Evolutionary conservation across 92 coral and sea anemone genomes (phyloP).

Genomic region (Epizoanthus stellaris): DNA sequence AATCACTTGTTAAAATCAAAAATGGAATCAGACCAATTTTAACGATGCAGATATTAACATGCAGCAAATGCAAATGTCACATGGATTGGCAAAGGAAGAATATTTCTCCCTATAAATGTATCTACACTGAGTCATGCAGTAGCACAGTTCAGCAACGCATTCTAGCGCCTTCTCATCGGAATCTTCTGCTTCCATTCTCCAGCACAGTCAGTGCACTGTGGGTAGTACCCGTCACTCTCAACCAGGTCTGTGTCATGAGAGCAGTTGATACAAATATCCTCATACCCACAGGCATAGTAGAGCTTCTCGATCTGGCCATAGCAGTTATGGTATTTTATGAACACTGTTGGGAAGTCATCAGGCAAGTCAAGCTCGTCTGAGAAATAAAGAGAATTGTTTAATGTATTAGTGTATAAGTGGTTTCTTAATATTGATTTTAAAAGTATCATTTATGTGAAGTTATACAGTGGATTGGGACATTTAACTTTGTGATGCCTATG

Average conservation of each 20-base stretch:
- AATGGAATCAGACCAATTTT: neutral
- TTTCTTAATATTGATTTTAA: neutral
- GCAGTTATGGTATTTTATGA: slow-evolving; percentile 2
- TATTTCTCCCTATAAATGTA: neutral
- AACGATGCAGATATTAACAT: neutral
- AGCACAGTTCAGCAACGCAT: too few relatives aligned
- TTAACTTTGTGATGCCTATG: slow-evolving; percentile 2
- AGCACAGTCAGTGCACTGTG: slow-evolving; percentile 32
- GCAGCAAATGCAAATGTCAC: slow-evolving; percentile 15
- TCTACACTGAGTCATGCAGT: too few relatives aligned
- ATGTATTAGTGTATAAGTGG: neutral
- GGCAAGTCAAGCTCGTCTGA: slow-evolving; percentile 29
- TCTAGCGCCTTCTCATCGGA: slow-evolving; percentile 23
- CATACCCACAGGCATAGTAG: slow-evolving; percentile 22
- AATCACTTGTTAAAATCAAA: slow-evolving; percentile 7
- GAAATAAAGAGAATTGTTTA: slow-evolving; percentile 8
- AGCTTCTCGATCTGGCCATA: slow-evolving; percentile 8
- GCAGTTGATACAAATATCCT: slow-evolving; percentile 25
- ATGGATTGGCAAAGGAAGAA: slow-evolving; percentile 20
- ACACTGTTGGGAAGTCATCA: slow-evolving; percentile 20
- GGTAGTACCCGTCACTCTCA: slow-evolving; percentile 12
- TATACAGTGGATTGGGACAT: neutral
- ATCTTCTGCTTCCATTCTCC: slow-evolving; percentile 17
- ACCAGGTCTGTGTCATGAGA: slow-evolving; percentile 30
- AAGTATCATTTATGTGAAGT: slow-evolving; percentile 3